phyloP scores from a whole-genome alignment of 2,888 invertebrate species.

The Ceratothoa steindachneri region DNA sequence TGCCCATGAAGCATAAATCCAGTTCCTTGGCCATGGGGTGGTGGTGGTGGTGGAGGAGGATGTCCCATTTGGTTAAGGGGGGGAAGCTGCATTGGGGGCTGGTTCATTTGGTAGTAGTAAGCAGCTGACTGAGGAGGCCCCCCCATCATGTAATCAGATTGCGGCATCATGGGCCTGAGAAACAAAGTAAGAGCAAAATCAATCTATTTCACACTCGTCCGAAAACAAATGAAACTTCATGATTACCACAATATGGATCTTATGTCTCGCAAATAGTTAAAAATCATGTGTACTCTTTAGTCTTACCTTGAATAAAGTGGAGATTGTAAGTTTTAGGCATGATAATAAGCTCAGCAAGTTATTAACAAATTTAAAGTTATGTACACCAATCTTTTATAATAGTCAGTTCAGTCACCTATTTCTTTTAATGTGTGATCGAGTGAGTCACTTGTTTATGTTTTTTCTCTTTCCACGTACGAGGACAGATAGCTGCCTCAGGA shows the following conservation, averaged over 20 bases:
- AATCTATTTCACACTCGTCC: neutral
- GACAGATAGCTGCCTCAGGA: conserved; percentile 39
- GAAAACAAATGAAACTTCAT: neutral
- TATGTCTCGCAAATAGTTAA: too few relatives aligned
- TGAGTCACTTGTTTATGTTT: neutral
- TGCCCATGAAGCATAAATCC: conserved; percentile 42
- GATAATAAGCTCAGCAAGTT: too few relatives aligned
- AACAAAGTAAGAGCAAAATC: neutral
- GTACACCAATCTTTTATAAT: too few relatives aligned
- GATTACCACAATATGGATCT: too few relatives aligned
- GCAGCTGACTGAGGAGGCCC: conserved; percentile 27
- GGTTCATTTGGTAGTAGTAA: conserved; percentile 37
- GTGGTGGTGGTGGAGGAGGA: conserved; percentile 7
- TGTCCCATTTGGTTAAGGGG: conserved; percentile 13
- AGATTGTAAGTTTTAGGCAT: too few relatives aligned
- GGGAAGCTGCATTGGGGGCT: conserved; percentile 24
- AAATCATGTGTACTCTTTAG: too few relatives aligned
- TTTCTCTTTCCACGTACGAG: conserved; percentile 33
- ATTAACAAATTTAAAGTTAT: too few relatives aligned
- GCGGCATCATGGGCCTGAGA: conserved; percentile 33
- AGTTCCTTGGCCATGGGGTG: neutral
- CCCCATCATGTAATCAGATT: conserved; percentile 37
- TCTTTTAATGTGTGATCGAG: too few relatives aligned
- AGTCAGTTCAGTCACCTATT: too few relatives aligned
- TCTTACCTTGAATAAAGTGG: too few relatives aligned